These are phyloP conservation scores for Manacus vitellinus DNA, from an alignment of 2,113 vertebrate genomes.

Conservation along the genomic window DNA sequence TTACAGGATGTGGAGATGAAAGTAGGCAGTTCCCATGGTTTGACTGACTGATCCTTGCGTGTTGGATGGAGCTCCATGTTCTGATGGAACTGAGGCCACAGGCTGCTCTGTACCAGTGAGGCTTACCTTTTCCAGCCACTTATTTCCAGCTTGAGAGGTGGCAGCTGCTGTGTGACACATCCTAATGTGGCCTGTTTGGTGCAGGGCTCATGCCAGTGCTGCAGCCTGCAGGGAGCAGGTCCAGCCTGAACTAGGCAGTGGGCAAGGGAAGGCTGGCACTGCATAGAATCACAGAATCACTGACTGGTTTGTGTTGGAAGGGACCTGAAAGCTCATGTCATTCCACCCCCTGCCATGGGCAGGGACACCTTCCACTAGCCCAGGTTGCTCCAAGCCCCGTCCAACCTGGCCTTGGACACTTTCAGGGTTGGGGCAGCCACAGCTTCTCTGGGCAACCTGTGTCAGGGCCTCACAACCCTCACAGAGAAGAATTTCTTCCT, in stretches of 20 bases:
- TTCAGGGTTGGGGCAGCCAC: neutral
- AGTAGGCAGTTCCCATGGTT: neutral
- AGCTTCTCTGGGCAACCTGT: neutral
- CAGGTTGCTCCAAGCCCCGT: fast-evolving
- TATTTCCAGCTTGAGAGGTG: neutral
- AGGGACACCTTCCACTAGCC: neutral
- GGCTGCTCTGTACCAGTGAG: neutral
- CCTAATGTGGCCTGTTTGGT: neutral
- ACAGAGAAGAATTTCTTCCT: neutral
- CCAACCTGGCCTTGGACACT: neutral
- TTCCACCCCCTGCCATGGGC: neutral
- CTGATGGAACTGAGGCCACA: neutral
- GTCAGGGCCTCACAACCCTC: neutral
- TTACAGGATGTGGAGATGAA: neutral
- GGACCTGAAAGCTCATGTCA: neutral
- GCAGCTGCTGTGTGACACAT: neutral
- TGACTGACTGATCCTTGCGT: neutral
- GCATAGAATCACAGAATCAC: neutral
- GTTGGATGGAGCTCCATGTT: neutral
- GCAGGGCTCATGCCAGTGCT: neutral
- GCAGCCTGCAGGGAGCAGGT: neutral
- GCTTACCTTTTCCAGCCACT: neutral
- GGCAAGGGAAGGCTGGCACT: neutral
- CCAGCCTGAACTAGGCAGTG: neutral
- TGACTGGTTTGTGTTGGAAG: neutral